phyloP scores from a whole-genome alignment of 2,888 invertebrate genomes.

The Cryptocephalus moraei region DNA sequence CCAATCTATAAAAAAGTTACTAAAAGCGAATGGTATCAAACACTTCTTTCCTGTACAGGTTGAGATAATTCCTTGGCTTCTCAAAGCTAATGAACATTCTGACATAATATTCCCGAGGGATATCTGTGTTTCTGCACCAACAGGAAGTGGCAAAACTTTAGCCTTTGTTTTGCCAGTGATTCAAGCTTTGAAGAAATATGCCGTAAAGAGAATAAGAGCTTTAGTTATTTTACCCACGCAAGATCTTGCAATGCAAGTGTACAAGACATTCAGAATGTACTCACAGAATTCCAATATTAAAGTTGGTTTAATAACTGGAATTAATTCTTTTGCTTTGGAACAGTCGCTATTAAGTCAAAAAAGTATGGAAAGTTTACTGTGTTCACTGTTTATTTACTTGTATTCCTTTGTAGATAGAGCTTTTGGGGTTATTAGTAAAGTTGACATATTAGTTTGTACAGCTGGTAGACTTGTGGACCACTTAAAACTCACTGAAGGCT shows the following conservation, averaged over 20 bases:
- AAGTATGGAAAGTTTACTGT: conserved; percentile 28
- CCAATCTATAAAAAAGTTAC: conserved; percentile 46
- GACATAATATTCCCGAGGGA: conserved; percentile 68
- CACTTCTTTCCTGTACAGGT: conserved; percentile 81
- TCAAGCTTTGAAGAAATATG: conserved; percentile 44
- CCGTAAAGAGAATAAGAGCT: conserved; percentile 54
- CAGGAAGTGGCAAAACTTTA: conserved; percentile 95
- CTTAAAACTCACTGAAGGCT: conserved; percentile 70
- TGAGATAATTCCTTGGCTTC: conserved; percentile 65
- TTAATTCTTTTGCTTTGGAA: conserved; percentile 55
- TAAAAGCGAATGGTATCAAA: conserved; percentile 60
- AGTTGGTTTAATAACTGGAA: conserved; percentile 60
- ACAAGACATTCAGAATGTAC: conserved; percentile 68
- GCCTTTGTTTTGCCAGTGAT: conserved; percentile 88
- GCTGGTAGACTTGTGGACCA: conserved; percentile 91
- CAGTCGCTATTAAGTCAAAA: conserved; percentile 51
- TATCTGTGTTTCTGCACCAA: conserved; percentile 93
- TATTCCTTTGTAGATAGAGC: conserved; percentile 36
- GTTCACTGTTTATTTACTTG: background rate
- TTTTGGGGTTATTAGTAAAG: conserved; percentile 48
- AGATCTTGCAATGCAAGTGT: conserved; percentile 84
- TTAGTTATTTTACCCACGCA: conserved; percentile 88
- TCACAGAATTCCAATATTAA: conserved; percentile 56
- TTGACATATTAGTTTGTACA: conserved; percentile 86
- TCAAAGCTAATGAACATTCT: conserved; percentile 51